phyloP scores from a whole-genome alignment of 2,113 vertebrate genomes.

The Oncorhynchus mykiss region DNA sequence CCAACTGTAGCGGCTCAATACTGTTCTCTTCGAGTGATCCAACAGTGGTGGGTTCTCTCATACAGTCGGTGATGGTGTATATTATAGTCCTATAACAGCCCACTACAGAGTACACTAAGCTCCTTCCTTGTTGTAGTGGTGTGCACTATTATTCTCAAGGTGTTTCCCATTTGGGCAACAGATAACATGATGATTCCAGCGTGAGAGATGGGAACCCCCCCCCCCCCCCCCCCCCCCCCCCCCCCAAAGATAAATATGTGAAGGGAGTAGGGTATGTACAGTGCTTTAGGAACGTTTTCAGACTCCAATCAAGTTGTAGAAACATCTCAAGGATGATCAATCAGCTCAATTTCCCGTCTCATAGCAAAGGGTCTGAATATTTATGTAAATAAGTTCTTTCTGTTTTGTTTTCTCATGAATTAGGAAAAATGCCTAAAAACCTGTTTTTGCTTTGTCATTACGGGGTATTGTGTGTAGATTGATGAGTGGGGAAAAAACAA shows the following conservation, averaged over 20 bases:
- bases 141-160: neutral
- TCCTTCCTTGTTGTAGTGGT: neutral
- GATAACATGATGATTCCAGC: neutral
- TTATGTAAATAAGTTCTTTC: no score
- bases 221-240: fast-evolving
- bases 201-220: neutral
- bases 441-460: no score
- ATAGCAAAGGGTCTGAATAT: no score
- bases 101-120: neutral
- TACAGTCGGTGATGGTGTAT: neutral
- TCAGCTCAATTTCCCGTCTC: no score
- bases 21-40: neutral
- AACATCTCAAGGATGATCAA: no score
- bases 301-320: no score
- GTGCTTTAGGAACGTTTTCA: no score
- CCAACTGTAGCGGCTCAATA: no score
- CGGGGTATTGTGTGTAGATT: no score
- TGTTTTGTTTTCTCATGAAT: no score
- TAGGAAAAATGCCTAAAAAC: no score
- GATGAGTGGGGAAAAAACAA: no score
- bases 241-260: neutral
- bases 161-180: neutral
- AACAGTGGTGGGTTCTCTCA: neutral
- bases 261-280: neutral
- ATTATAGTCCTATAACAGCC: neutral